These are phyloP conservation scores for Dolichopus griseipennis DNA, from an alignment of 2,888 invertebrate genomes.

Conservation along the genomic window DNA sequence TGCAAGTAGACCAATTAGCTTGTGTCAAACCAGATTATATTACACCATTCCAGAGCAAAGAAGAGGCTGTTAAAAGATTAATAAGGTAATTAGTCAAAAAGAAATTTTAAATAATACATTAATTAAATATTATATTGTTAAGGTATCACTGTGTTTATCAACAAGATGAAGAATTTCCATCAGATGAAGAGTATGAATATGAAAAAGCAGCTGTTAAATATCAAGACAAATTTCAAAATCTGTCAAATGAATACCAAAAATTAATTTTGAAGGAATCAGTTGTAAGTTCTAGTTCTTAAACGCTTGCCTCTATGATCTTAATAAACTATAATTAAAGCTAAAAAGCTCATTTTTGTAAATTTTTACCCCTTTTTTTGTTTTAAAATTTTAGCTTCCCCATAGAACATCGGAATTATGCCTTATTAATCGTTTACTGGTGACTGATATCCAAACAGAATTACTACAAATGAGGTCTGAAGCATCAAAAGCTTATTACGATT, in stretches of 20 bases:
- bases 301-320: no score
- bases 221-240: constrained; percentile 57
- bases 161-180: constrained; percentile 50
- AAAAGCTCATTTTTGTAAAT: no score
- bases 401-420: constrained; percentile 69
- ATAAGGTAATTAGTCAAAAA: constrained; percentile 44
- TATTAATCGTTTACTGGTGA: constrained; percentile 63
- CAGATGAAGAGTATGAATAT: constrained; percentile 61
- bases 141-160: constrained; percentile 65
- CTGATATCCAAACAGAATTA: constrained; percentile 59
- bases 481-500: constrained; percentile 21
- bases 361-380: constrained; percentile 21
- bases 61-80: constrained; percentile 66
- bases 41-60: constrained; percentile 59
- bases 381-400: constrained; percentile 52
- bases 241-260: constrained; percentile 65
- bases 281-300: constrained; percentile 45
- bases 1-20: constrained; percentile 65
- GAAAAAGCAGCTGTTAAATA: constrained; percentile 59
- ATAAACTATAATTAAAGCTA: constrained; percentile 1
- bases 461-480: constrained; percentile 51
- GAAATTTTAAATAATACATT: not conserved
- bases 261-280: constrained; percentile 68
- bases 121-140: constrained; percentile 13
- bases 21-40: constrained; percentile 65